Evolutionary conservation across 2,797 vertebrate genomes (phyloP), one percentile per base, ranked within the genome.

Genomic region (Tangara arthus): DNA sequence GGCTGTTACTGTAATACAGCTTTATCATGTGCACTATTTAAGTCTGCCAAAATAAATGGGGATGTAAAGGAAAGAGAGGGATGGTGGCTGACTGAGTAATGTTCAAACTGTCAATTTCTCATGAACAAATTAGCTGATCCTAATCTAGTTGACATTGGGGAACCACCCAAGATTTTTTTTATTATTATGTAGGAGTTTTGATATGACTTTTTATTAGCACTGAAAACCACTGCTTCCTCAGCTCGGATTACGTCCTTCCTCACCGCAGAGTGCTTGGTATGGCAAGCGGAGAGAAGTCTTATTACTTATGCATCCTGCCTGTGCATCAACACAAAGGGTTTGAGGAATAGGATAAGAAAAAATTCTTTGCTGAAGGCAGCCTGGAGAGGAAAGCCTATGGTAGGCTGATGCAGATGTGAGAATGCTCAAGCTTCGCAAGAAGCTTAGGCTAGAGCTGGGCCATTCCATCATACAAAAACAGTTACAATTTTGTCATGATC

Each of bases 51-150:
- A 97, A 89, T 80, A 94, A 95, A 95, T 87, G 82, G 85, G 47
- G 39, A 80, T 90, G 26, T 92, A 83, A 89, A 84, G 73, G 61
- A 93, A 96, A 91, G 94, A 93, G 47, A 87, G 32, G 68, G 53
- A 73, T 16, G 1, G 93, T 95, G 96, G 68, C 68, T 96, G 87
- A 89, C 70, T 76, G 53, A 64, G 59, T 93, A 89, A 94, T 93
- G 89, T 87, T 96, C 91, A 95, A 96, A 89, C 90, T 95, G 93
- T 96, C 94, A 95, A 89, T 94, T 96, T 95, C 57, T 96, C 76
- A 95, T 65, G 91, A 95, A 91, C 95, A 96, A 97, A 97, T 97
- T 97, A 95, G 90, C 77, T 96, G 95, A 96, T 97, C 70, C 69
- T 96, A 94, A 96, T 97, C 96, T 95, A 93, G 73, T 50, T 97